phyloP scores from a whole-genome alignment of 2,888 invertebrate species.

The Axea sp. region DNA sequence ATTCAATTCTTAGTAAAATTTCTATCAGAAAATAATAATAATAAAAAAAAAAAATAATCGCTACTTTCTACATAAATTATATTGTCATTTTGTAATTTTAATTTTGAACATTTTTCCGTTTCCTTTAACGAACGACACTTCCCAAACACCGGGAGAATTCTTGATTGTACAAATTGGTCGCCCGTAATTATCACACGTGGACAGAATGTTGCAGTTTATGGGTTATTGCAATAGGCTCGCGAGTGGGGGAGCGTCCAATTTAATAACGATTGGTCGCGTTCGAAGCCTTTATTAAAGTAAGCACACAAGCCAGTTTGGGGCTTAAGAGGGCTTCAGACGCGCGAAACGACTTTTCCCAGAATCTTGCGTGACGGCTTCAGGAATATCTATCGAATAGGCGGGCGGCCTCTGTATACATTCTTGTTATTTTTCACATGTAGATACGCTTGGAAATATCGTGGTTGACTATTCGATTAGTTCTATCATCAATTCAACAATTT shows the following conservation, averaged over 20 bases:
- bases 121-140: too few species aligned
- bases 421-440: conserved; percentile 25
- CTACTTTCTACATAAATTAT: too few species aligned
- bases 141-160: too few species aligned
- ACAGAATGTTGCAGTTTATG: conserved; percentile 78
- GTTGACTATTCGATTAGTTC: too few species aligned
- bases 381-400: conserved; percentile 73
- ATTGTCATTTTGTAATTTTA: too few species aligned
- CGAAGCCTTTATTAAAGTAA: conserved; percentile 78
- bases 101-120: too few species aligned
- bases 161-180: conserved; percentile 33
- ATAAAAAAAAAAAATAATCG: too few species aligned
- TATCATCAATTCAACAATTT: too few species aligned
- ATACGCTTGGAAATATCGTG: too few species aligned
- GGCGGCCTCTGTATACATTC: conserved; percentile 37
- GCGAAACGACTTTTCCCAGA: conserved; percentile 78
- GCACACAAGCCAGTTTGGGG: conserved; percentile 62
- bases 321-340: conserved; percentile 68
- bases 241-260: conserved; percentile 76
- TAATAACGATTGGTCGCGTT: conserved; percentile 78
- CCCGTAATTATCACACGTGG: conserved; percentile 74
- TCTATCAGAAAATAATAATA: too few species aligned
- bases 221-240: conserved; percentile 74
- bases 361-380: conserved; percentile 77
- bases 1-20: too few species aligned